A percentile compares a stretch with the other conserved stretches of the same genome.
phyloP scores from a whole-genome alignment of 2,888 invertebrate species.

The Drosophila robusta region DNA sequence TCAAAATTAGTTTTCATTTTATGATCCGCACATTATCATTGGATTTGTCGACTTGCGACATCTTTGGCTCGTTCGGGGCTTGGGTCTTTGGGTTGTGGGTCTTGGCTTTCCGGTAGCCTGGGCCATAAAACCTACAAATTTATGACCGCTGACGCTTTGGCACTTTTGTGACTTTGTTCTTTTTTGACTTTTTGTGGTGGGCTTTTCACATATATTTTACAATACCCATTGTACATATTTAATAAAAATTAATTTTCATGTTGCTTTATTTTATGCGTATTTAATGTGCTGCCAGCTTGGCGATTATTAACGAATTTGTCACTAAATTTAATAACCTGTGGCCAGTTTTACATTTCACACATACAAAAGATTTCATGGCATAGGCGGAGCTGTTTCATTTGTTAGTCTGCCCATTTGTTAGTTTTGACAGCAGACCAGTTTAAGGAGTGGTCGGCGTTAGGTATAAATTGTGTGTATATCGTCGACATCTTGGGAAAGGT shows the following conservation, averaged over 20 bases:
- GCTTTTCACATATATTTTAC: conserved; percentile 25
- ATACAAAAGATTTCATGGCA: not conserved
- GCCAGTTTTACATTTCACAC: conserved; percentile 27
- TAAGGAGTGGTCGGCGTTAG: conserved; percentile 6
- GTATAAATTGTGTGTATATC: not conserved
- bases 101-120: conserved; percentile 74
- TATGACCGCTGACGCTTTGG: conserved; percentile 60
- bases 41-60: conserved; percentile 43
- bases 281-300: conserved; percentile 54
- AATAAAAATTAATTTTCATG: conserved; percentile 71
- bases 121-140: conserved; percentile 73
- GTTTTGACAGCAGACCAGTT: not conserved
- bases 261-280: conserved; percentile 60
- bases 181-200: conserved; percentile 38
- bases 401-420: not conserved
- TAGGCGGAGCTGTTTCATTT: conserved; percentile 5
- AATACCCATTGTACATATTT: conserved; percentile 49
- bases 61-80: conserved; percentile 19
- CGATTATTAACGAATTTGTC: conserved; percentile 61
- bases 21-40: conserved; percentile 63
- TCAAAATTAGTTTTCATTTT: conserved; percentile 77
- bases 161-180: conserved; percentile 38
- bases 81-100: conserved; percentile 28
- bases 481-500: not conserved
- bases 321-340: conserved; percentile 52